These are phyloP conservation scores for Podarcis muralis DNA, from an alignment of 2,113 vertebrate genomes.

Conservation along the genomic window DNA sequence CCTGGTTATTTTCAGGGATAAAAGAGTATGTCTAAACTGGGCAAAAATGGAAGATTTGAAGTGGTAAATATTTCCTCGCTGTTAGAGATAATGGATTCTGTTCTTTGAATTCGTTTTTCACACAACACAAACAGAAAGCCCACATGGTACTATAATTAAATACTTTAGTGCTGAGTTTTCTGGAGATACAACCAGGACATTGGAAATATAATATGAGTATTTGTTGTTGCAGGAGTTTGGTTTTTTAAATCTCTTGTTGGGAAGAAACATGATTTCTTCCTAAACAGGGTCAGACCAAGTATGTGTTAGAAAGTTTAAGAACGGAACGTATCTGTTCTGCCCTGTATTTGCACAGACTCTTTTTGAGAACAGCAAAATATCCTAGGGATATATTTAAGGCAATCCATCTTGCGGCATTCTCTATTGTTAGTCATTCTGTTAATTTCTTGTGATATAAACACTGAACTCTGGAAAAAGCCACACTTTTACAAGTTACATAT, in stretches of 20 bases:
- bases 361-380: background rate
- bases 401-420: background rate
- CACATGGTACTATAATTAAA: constrained; percentile 3
- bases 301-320: background rate
- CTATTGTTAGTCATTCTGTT: background rate
- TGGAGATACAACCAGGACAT: background rate
- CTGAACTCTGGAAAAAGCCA: background rate
- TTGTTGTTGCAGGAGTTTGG: background rate
- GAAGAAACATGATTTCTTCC: background rate
- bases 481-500: background rate
- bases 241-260: background rate
- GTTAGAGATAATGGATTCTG: background rate
- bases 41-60: constrained; percentile 1
- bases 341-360: background rate
- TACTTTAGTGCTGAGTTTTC: background rate
- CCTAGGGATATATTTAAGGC: background rate
- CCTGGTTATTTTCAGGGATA: background rate
- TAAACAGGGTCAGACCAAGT: background rate
- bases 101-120: background rate
- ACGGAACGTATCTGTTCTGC: background rate
- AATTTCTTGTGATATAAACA: background rate
- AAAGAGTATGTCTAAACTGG: background rate
- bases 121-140: background rate
- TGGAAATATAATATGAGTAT: background rate
- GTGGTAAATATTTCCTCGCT: background rate